Evolutionary conservation across 2,113 vertebrate species (phyloP), one percentile per base, ranked within the genome.

Genomic region (Mystacornis crossleyi): DNA sequence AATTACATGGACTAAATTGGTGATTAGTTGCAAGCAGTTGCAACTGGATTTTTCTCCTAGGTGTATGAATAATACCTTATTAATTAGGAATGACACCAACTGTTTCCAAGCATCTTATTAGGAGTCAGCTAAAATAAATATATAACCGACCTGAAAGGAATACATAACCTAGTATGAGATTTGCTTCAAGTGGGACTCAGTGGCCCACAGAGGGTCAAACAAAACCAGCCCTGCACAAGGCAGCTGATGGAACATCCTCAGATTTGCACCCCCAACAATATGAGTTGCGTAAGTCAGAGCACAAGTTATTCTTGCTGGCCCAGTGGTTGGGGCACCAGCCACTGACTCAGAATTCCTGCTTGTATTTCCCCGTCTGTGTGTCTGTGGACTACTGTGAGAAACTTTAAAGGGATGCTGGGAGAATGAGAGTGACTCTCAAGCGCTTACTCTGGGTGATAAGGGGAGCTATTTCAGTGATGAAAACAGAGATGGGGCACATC

Each of bases 311-410:
- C 96, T 70, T 8, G 89, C 71, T 82, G 73, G 93, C 38, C 92
- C 73, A 36, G 93, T 86, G 91, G 91, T 38, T 91, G 72, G 71
- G 87, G 36, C 86, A 86, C 40, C 86, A 94, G 91, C 80, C 89
- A 88, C 71, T 95, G 89, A 92, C 86, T 97, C 93, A 95, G 64
- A 94, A 90, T 80, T 91, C 75, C 93, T 92, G 89, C 89, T 42
- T 72, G 21, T 72, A 70, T 48, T 95, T 96, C 96, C 96, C 89
- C 3, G 67, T 96, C 89, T 94, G 54, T 1, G 5, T 92, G 95
- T 89, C 93, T 89, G 82, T 73, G 77, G 95, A 91, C 93, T 96
- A 89, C 83, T 60, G 62, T 25, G 95, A 92, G 75, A 72, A 28
- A 51, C 80, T 86, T 86, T 53, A 65, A 70, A 94, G 91, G 54